Conservation (phyloP, 2,113 vertebrate genomes). For the Mungos mungo region DNA sequence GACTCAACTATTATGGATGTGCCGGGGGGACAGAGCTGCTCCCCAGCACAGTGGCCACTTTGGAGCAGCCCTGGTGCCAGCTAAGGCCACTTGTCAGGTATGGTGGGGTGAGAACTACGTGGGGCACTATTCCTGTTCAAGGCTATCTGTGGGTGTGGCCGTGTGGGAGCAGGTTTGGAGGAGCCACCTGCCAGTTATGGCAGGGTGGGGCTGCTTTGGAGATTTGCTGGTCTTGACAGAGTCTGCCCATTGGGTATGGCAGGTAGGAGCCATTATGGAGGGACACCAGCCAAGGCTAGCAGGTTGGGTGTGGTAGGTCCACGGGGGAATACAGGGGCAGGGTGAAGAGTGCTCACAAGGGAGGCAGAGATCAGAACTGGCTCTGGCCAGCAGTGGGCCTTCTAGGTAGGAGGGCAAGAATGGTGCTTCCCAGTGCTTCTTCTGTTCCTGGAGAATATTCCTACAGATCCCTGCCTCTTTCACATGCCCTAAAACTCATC, state of each 20-base stretch:
- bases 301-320: neutral
- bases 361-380: neutral
- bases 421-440: neutral
- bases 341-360: neutral
- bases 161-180: neutral
- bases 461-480: neutral
- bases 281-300: neutral
- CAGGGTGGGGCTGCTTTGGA: neutral
- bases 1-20: neutral
- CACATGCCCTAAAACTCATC: neutral
- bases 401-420: neutral
- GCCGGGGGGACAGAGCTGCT: neutral
- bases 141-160: neutral
- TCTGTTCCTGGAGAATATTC: neutral
- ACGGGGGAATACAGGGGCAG: neutral
- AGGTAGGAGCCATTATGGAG: neutral
- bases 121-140: neutral
- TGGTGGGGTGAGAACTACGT: neutral
- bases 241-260: neutral
- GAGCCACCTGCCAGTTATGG: neutral
- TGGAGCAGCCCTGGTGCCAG: neutral
- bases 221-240: neutral
- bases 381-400: neutral
- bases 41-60: neutral
- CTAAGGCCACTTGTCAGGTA: neutral